Percentiles rank a stretch among this genome's conserved stretches.
phyloP scores from a whole-genome alignment of 2,113 vertebrate genomes.

The Psilopsiagon aymara region DNA sequence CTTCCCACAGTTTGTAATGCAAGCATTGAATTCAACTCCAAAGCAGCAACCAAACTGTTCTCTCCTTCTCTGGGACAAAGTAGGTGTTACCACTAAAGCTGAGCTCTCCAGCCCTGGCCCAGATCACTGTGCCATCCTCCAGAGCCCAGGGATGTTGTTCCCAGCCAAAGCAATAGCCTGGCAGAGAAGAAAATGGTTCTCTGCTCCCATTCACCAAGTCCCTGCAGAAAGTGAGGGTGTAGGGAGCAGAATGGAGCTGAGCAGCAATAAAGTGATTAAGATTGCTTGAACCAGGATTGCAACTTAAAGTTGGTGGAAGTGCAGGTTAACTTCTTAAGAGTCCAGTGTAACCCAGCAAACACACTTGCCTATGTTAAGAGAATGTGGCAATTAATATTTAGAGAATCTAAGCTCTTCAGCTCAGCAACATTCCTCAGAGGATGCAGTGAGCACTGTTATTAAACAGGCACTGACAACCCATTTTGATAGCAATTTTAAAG shows the following conservation, averaged over 20 bases:
- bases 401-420: not conserved
- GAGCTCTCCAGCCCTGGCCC: not conserved
- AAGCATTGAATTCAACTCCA: not conserved
- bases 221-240: not conserved
- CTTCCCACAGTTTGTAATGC: not conserved
- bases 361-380: not conserved
- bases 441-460: not conserved
- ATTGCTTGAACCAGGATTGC: not conserved
- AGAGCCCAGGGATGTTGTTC: not conserved
- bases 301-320: not conserved
- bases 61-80: not conserved
- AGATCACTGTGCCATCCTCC: not conserved
- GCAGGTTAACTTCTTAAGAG: not conserved
- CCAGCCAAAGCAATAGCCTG: not conserved
- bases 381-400: not conserved
- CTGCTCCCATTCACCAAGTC: not conserved
- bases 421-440: not conserved
- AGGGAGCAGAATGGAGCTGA: not conserved
- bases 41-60: not conserved
- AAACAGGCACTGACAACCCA: not conserved
- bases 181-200: not conserved
- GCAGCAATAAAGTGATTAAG: not conserved
- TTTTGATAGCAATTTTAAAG: not conserved
- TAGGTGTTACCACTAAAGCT: not conserved
- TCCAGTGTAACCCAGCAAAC: not conserved